Conservation (phyloP, 2,888 invertebrate genomes). For the Parapristionchus giblindavisi region DNA sequence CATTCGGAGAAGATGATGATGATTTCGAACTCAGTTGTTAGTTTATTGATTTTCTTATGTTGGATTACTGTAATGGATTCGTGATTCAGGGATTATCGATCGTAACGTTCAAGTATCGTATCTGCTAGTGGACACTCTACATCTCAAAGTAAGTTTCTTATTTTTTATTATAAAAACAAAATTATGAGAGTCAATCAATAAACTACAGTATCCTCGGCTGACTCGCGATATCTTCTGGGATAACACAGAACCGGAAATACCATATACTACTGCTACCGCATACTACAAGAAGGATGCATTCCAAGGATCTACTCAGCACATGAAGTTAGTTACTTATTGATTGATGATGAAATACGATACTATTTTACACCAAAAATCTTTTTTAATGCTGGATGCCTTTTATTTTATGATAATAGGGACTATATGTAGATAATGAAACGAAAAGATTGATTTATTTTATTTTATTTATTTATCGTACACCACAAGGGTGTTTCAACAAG, state of each 20-base stretch:
- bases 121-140: constrained; percentile 95
- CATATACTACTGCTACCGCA: constrained; percentile 83
- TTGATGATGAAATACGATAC: background rate
- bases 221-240: constrained; percentile 81
- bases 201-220: constrained; percentile 82
- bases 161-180: background rate
- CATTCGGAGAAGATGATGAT: constrained; percentile 58
- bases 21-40: constrained; percentile 56
- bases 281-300: constrained; percentile 81
- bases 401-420: too few species aligned
- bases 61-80: constrained; percentile 2
- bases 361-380: too few species aligned
- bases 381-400: too few species aligned
- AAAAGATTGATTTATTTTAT: too few species aligned
- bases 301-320: constrained; percentile 50
- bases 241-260: constrained; percentile 62
- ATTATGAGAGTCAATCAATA: background rate
- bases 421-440: too few species aligned
- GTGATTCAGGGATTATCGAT: constrained; percentile 55
- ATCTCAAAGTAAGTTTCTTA: constrained; percentile 77
- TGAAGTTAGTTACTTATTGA: constrained; percentile 45
- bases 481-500: too few species aligned
- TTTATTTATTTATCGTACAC: too few species aligned
- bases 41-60: constrained; percentile 34
- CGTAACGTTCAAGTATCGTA: constrained; percentile 81